Evolutionary conservation across 1,140 invertebrate species (phyloP), one percentile per base, ranked within the genome.

Genomic region (Brachionus calyciflorus): DNA sequence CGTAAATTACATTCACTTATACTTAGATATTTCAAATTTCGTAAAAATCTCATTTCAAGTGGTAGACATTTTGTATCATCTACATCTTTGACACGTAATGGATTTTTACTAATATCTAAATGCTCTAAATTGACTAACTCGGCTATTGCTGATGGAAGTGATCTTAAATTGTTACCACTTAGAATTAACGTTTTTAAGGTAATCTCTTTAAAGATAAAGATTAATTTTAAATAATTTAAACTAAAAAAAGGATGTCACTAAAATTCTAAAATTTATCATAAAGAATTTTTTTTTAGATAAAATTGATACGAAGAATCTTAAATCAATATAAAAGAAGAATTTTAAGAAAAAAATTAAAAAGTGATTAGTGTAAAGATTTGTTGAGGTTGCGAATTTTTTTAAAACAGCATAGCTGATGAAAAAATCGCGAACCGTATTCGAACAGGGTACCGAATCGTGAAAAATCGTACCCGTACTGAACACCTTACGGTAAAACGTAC

Each of bases 1-100:
- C 79, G 81, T 21, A 85, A 79, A 68, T 84, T 85, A 77, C 83
- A 85, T 77, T 85, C 84, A 14, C 82, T 81, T 7, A 85, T 80
- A 60, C 77, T 80, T 2, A 85, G 79, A 51, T 81, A 80, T 41
- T 81, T 76, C 2, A 85, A 79, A 24, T 80, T 79, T 1, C 68
- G 77, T 26, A 85, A 79, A 40, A 76, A 49, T 28, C 78, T 78
- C 78, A 85, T 79, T 49, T 83, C 82, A 24, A 48, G 44, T 10
- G 84, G 84, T 10, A 85, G 65, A 7, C 83, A 82, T 37, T 79
- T 79, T 69, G 79, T 82, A 75, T 84, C 83, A 48, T 81, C 79
- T 17, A 79, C 77, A 65, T 80, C 77, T n/a, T 79, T 81, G 41
- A 82, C 81, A 12, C 81, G 79, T 40, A 85, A 79, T n/a, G 82